A percentile compares a stretch with the other conserved stretches of the same genome.
Evolutionary conservation across 2,888 invertebrate species (phyloP).

Genomic region (Xylota segnis): DNA sequence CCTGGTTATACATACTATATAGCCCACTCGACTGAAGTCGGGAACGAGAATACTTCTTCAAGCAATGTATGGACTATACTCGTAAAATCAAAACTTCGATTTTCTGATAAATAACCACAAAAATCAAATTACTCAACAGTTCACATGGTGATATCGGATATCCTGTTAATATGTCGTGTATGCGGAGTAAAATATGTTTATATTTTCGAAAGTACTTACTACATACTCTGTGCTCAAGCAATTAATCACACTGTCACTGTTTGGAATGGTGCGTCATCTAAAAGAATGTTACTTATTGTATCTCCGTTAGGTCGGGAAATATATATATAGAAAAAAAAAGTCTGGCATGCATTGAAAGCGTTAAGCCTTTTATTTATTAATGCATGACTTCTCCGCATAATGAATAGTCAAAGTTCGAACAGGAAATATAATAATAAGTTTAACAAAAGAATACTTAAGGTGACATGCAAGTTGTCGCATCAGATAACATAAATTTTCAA

Average conservation of each 20-base stretch:
- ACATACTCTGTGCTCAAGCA: neutral
- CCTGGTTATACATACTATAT: too few relatives aligned
- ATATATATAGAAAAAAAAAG: neutral
- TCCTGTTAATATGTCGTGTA: too few relatives aligned
- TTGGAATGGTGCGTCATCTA: neutral
- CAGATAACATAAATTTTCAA: conserved; percentile 5
- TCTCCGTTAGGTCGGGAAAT: neutral
- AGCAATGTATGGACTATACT: too few relatives aligned
- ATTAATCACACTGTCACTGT: neutral
- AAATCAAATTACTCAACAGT: too few relatives aligned
- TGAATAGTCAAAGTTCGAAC: neutral
- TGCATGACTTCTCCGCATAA: conserved; percentile 1
- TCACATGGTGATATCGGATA: too few relatives aligned
- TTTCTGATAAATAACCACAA: too few relatives aligned
- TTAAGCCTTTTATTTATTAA: conserved; percentile 14
- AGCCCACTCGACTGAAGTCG: too few relatives aligned
- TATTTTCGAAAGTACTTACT: too few relatives aligned
- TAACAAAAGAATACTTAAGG: conserved; percentile 13
- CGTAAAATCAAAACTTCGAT: too few relatives aligned
- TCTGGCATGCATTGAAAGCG: neutral
- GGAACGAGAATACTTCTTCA: too few relatives aligned
- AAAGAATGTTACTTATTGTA: neutral
- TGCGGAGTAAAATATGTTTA: too few relatives aligned
- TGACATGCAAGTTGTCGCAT: neutral
- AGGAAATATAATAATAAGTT: conserved; percentile 6